Evolutionary conservation across 2,797 vertebrate species (phyloP), one percentile per base, ranked within the genome.

Genomic region (Gephyroberyx darwinii): DNA sequence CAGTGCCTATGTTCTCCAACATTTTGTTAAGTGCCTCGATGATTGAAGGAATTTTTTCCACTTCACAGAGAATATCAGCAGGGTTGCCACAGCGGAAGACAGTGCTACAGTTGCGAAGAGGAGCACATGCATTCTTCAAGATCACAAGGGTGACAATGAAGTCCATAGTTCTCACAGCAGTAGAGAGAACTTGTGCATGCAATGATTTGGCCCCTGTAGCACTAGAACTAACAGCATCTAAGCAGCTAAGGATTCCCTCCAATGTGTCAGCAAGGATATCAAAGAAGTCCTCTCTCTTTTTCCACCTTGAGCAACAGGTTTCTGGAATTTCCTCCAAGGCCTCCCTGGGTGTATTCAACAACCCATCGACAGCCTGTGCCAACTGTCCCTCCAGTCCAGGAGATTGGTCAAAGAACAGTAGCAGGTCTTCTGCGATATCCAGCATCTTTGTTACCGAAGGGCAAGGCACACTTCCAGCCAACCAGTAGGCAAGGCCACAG

Each of bases 21-120:
- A 96, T 96, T 78, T 98, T 98, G 0, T 93, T 93, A 3, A 99
- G 90, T 4, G 95, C 93, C 84, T 97, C 96, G 13, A 97, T 87
- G 60, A 98, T 96, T 0, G 94, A 92, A 0, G 96, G 96, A 75
- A 98, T 91, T 85, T 96, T 99, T 84, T 97, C 95, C 72, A 95
- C 94, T 55, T 98, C 98, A 59, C 96, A 97, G 81, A 97, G 96
- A 3, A 98, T 95, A 69, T 99, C 96, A 0, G 96, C 96, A 0
- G 96, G 97, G 72, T 96, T 96, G n/a, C 97, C 97, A 48, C 94
- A 95, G 54, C 97, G 96, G 86, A 99, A 97, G 60, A 99, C 96
- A 16, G 95, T 98, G 67, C 98, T 98, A 22, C 97, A 98, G 1
- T 96, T 97, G 74, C 96, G 93, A 0, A 98, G 95, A n/a, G 97